Conservation (phyloP, 92 coral and sea anemone genomes). For the Bergia puertoricense region DNA sequence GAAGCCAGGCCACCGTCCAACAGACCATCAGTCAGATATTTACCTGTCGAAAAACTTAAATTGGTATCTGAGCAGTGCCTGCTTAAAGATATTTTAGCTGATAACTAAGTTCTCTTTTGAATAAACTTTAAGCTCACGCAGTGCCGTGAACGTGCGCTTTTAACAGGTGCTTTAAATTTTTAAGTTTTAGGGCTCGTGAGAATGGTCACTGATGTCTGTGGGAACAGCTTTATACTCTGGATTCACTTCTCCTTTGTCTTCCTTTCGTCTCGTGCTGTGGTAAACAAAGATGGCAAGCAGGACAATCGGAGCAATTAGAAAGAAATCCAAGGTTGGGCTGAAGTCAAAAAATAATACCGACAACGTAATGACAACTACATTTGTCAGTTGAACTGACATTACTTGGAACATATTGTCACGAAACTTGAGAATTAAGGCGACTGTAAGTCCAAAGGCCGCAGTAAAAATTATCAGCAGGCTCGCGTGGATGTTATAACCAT, state of each 20-base stretch:
- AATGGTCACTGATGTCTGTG: neutral
- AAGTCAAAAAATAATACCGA: slow-evolving; percentile 72
- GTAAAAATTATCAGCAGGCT: slow-evolving; percentile 61
- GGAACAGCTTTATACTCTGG: neutral
- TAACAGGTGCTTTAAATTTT: too few species aligned
- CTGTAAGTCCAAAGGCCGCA: slow-evolving; percentile 68
- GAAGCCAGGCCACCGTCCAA: too few species aligned
- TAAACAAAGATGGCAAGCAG: slow-evolving; percentile 66
- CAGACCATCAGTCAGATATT: too few species aligned
- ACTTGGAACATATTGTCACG: slow-evolving; percentile 83
- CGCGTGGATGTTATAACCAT: slow-evolving; percentile 70
- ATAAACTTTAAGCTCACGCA: too few species aligned
- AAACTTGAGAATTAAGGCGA: slow-evolving; percentile 71
- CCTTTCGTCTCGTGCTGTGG: slow-evolving; percentile 26
- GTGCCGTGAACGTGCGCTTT: too few species aligned
- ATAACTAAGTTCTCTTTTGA: too few species aligned
- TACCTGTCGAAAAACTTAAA: too few species aligned
- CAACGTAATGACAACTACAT: slow-evolving; percentile 71
- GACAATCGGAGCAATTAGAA: slow-evolving; percentile 66
- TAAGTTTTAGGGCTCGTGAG: neutral
- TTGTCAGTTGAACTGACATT: slow-evolving; percentile 73
- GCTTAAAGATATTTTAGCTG: too few species aligned
- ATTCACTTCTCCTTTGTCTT: neutral
- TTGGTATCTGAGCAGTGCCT: too few species aligned
- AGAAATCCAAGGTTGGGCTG: slow-evolving; percentile 66